Evolutionary conservation across 2,888 invertebrate species (phyloP), one percentile per base, ranked within the genome.

Genomic region (Megaustenia siamemsis): DNA sequence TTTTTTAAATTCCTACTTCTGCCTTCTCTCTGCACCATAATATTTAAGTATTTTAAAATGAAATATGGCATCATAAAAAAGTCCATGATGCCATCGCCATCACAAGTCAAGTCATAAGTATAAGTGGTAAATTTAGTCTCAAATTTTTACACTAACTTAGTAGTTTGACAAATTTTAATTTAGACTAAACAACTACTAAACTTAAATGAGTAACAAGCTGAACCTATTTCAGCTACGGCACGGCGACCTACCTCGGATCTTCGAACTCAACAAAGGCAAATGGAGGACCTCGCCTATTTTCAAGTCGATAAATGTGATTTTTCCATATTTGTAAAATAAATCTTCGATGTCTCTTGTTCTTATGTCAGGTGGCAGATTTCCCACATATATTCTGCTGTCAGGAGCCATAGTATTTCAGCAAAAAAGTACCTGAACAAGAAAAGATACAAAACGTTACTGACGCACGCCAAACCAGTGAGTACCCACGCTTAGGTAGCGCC

Each of bases 251-350:
- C 99, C 99, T 96, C 84, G 98, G 97, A 95, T 99, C 99, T 93
- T 99, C 99, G 93, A 99, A 99, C 95, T 99, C 99, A 73, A 99
- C 98, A 95, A 99, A 99, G 82, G 99, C 99, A 95, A 99, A 99
- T 90, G 99, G 99, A 88, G 99, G 99, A 82, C 99, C 99, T 93
- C 98, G 96, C 73, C 93, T 89, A 94, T 98, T 98, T 99, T 99
- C 95, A 99, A 95, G 95, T 99, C 99, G 90, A 99, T 98, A 95
- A 98, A 98, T 82, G 97, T 96, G 90, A 99, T 99, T 96, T 98
- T 98, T 86, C 99, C 99, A 94, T 98, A 99, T 95, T 98, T 98
- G 94, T 98, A 98, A 95, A 99, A 99, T 80, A 99, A 95, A 95
- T 99, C 99, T 95, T 99, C 99, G 90, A 99, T 98, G 94, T 99